Evolutionary conservation across 2,113 vertebrate genomes (phyloP).

Genomic region (Piaya cayana): DNA sequence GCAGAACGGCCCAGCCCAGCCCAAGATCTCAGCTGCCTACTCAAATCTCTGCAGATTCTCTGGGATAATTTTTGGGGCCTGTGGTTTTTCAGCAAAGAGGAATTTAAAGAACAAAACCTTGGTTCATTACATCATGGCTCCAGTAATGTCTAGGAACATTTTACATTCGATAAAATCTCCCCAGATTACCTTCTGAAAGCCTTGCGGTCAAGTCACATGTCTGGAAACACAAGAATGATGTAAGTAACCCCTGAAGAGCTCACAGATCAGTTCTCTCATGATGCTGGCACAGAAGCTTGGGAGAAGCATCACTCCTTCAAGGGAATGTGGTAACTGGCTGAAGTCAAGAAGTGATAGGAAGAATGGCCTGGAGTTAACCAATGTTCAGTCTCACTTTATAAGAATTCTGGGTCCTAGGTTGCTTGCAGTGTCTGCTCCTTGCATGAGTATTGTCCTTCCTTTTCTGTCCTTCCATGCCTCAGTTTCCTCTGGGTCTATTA

Average conservation of each 20-base stretch:
- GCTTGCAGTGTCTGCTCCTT: background rate
- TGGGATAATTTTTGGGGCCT: background rate
- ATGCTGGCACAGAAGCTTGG: background rate
- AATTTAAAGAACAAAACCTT: constrained; percentile 49
- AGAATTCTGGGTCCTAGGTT: background rate
- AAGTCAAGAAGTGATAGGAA: background rate
- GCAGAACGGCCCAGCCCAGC: background rate
- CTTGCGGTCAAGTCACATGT: background rate
- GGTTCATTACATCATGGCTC: constrained; percentile 54
- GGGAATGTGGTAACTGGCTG: background rate
- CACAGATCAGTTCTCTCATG: background rate
- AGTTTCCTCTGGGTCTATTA: background rate
- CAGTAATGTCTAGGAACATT: constrained; percentile 49
- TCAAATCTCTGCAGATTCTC: background rate
- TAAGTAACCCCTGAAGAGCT: constrained; percentile 42
- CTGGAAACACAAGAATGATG: constrained; percentile 28
- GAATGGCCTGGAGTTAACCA: background rate
- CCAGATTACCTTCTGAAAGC: constrained; percentile 61
- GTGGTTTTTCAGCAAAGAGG: constrained; percentile 43
- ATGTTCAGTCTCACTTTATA: background rate
- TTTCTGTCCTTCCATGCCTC: background rate
- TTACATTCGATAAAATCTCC: constrained; percentile 53
- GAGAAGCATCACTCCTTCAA: background rate
- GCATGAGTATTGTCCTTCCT: background rate
- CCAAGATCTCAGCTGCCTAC: background rate